Conservation (phyloP, 2,113 vertebrate genomes). For the Pollimyrus isidori region DNA sequence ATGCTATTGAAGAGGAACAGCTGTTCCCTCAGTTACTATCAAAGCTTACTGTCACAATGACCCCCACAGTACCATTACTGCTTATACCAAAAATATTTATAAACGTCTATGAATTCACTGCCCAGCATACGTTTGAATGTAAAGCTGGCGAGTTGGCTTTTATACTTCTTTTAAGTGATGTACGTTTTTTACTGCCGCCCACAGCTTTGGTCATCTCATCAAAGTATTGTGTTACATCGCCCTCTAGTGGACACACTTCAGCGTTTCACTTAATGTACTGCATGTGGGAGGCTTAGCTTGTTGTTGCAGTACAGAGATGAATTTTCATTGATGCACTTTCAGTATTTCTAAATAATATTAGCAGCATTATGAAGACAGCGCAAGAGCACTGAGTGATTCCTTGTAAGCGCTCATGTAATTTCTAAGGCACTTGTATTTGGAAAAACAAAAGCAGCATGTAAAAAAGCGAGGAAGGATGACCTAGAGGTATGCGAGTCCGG, state of each 20-base stretch:
- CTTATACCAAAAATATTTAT: background rate
- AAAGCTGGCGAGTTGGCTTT: background rate
- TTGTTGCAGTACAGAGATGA: background rate
- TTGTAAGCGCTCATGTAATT: background rate
- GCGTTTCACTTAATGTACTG: background rate
- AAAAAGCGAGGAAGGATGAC: background rate
- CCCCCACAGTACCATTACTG: background rate
- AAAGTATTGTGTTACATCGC: background rate
- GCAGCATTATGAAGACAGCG: background rate
- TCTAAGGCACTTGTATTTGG: background rate
- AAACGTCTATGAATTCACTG: background rate
- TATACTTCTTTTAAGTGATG: background rate
- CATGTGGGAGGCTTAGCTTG: background rate
- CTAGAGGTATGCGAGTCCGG: background rate
- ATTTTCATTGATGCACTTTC: background rate
- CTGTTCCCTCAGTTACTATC: background rate
- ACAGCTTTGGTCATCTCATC: background rate
- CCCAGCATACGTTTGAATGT: background rate
- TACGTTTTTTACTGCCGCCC: background rate
- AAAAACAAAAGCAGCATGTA: background rate
- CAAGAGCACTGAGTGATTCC: background rate
- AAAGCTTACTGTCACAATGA: background rate
- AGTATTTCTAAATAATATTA: background rate
- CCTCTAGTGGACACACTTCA: constrained; percentile 11
- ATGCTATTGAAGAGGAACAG: background rate